Evolutionary conservation across 2,888 invertebrate species (phyloP).

Genomic region (Ptilodon capucinus): DNA sequence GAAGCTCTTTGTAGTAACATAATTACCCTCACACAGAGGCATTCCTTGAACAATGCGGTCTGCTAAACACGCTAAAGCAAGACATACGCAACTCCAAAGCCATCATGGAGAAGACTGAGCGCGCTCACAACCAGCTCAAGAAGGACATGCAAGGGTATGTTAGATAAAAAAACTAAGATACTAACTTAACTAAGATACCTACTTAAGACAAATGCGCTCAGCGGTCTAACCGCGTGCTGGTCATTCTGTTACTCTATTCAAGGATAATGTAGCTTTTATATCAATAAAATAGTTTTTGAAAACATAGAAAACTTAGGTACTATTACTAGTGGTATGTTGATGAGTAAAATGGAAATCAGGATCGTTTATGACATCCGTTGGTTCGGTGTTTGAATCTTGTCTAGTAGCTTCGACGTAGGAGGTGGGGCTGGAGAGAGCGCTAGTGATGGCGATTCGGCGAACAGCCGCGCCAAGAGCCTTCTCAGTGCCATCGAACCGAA

Average conservation of each 20-base stretch:
- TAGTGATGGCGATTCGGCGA: conserved; percentile 13
- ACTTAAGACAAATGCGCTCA: no score
- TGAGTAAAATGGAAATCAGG: no score
- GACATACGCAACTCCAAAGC: conserved; percentile 47
- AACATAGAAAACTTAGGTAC: not conserved
- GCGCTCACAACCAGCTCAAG: conserved; percentile 38
- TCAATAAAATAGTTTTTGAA: no score
- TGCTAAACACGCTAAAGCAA: conserved; percentile 50
- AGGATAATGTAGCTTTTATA: no score
- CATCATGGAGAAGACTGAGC: conserved; percentile 40
- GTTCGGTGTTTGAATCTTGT: no score
- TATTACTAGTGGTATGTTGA: no score
- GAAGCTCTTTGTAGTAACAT: no score
- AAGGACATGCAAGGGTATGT: conserved; percentile 38
- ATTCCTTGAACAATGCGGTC: conserved; percentile 54
- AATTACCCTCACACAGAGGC: conserved; percentile 53
- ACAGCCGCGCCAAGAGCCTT: conserved; percentile 45
- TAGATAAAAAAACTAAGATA: not conserved
- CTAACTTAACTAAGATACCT: not conserved
- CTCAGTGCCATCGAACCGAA: conserved; percentile 53
- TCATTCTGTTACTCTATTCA: no score
- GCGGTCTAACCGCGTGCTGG: no score
- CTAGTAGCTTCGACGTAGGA: not conserved
- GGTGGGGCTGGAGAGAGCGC: not conserved
- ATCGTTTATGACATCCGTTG: no score